Percentiles rank a stretch among this genome's conserved stretches.
phyloP scores from a whole-genome alignment of 2,113 vertebrate species.

The Azemiops feae region DNA sequence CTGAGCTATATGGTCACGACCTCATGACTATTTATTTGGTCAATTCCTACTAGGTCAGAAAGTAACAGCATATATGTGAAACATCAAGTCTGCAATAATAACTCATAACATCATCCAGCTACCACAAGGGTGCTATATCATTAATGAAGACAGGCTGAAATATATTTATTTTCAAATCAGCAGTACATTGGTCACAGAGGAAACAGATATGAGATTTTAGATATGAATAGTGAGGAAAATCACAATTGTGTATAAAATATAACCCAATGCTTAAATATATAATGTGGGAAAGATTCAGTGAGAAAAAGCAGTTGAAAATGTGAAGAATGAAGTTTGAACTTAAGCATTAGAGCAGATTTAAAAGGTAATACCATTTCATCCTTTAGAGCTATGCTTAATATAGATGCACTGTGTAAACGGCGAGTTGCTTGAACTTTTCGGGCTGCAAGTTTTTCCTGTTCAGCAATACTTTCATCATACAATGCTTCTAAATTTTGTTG shows the following conservation, averaged over 20 bases:
- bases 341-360: background rate
- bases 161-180: background rate
- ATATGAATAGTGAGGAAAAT: background rate
- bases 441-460: constrained; percentile 50
- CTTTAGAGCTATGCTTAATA: constrained; percentile 56
- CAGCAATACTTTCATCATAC: constrained; percentile 50
- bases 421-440: constrained; percentile 54
- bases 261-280: background rate
- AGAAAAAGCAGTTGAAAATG: background rate
- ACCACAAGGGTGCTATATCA: background rate
- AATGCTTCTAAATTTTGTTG: constrained; percentile 47
- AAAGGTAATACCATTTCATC: constrained; percentile 60
- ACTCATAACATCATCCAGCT: background rate
- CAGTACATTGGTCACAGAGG: background rate
- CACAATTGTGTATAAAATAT: background rate
- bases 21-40: background rate
- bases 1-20: background rate
- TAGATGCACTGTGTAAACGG: constrained; percentile 54
- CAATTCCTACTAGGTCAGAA: background rate
- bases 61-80: background rate
- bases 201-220: background rate
- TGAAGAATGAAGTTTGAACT: background rate
- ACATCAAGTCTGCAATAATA: background rate
- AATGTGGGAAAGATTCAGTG: background rate
- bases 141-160: background rate